A percentile compares a stretch with the other conserved stretches of the same genome.
Evolutionary conservation across 2,113 vertebrate genomes (phyloP).

Genomic region (Coryphaenoides rupestris): DNA sequence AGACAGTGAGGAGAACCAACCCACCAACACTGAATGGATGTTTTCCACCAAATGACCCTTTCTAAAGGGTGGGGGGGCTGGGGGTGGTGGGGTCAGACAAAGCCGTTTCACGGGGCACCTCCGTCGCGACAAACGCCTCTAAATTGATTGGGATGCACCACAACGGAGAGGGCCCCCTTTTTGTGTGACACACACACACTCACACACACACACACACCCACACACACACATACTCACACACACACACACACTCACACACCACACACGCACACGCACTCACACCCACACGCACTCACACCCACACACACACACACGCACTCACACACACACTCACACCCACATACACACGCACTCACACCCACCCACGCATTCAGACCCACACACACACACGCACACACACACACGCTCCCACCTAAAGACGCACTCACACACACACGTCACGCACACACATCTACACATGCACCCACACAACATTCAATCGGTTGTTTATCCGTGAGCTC

Average conservation of each 20-base stretch:
- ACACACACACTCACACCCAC: background rate
- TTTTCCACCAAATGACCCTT: constrained; percentile 62
- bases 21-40: constrained; percentile 1
- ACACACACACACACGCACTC: background rate
- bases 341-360: too few relatives aligned
- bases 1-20: too few relatives aligned
- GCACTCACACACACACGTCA: too few relatives aligned
- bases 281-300: too few relatives aligned
- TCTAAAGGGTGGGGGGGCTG: constrained; percentile 39
- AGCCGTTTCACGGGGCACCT: constrained; percentile 60
- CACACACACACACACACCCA: too few relatives aligned
- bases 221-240: too few relatives aligned
- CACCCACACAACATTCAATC: background rate
- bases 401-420: too few relatives aligned
- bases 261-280: background rate
- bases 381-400: too few relatives aligned
- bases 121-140: constrained; percentile 48
- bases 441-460: background rate
- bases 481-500: background rate
- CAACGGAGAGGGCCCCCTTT: background rate
- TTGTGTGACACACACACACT: too few relatives aligned
- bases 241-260: background rate
- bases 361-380: too few relatives aligned
- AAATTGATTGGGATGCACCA: constrained; percentile 48
- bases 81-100: constrained; percentile 51